Base-by-base conservation (phyloP, 2,888 invertebrate species). In the Epistrophella euchroma region DNA sequence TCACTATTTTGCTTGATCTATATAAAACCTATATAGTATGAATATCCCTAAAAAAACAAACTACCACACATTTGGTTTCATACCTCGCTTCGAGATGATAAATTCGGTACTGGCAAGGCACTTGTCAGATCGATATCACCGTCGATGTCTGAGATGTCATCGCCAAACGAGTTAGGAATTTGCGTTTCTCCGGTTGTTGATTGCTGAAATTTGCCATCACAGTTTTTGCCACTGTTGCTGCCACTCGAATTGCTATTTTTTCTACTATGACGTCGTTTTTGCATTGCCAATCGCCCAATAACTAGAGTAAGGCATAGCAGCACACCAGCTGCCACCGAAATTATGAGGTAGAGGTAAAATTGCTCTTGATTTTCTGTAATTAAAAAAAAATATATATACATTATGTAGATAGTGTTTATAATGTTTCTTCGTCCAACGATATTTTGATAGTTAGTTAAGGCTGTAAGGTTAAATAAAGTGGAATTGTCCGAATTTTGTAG, bases 141-240 rank as follows among this genome's bases (percentile, higher is more conserved):
- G 91, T 96, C 96, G 84, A 96, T 95, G 93, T 97, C 97, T 89
- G 97, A 97, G 92, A 97, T 96, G 92, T 97, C 97, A 93, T 97
- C 97, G 55, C 90, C 90, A 93, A 97, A 97, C 78, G 96, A 96
- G 91, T 96, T 96, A 15, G 96, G 96, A 78, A 96, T 93, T 88
- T 96, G 95, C 56, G 96, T 96, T 84, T 96, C 96, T 86, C 96
- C 95, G 66, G 96, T 94, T 82, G 95, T 94, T 88, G 94, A 94
- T 25, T 95, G 94, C 88, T 94, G 94, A 82, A 96, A 96, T 92
- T 96, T 96, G 52, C 88, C 89, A 55, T 89, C 90, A 47, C 83
- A 88, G 15, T 85, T 88, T 56, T 88, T 88, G 6, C 88, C 88
- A 11, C 87, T 89, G 60, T 89, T 89, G 81, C 89, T 89, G 58